phyloP scores from a whole-genome alignment of 2,113 vertebrate species.

The Ascaphus truei region DNA sequence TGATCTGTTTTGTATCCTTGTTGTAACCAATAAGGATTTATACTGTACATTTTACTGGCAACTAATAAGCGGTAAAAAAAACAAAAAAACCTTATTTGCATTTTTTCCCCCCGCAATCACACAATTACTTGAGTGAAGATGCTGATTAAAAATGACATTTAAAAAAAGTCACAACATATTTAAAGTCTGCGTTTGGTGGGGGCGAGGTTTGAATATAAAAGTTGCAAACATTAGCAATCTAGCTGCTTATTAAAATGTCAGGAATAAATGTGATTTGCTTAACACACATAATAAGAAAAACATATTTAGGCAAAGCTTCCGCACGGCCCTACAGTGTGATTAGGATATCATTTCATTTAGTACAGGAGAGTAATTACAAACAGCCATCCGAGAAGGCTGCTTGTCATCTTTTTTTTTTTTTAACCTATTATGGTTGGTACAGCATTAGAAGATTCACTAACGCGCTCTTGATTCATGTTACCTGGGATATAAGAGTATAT shows the following conservation, averaged over 20 bases:
- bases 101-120: constrained; percentile 28
- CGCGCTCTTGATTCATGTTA: too few species aligned
- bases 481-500: too few species aligned
- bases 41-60: neutral
- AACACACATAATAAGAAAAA: constrained; percentile 33
- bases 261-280: constrained; percentile 33
- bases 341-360: constrained; percentile 34
- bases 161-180: constrained; percentile 36
- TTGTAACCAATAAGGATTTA: neutral
- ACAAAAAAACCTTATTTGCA: constrained; percentile 7
- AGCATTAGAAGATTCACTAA: too few species aligned
- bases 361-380: constrained; percentile 23
- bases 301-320: constrained; percentile 25
- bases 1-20: neutral
- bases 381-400: neutral
- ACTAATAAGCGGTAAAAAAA: neutral
- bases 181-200: constrained; percentile 8
- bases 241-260: constrained; percentile 38
- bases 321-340: constrained; percentile 22
- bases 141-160: constrained; percentile 38
- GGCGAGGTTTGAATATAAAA: constrained; percentile 18
- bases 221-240: constrained; percentile 35
- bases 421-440: constrained; percentile 6
- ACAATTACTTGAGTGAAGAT: constrained; percentile 29
- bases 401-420: constrained; percentile 9